Conservation (phyloP, 2,888 invertebrate genomes). For the Eupsilia transversa region DNA sequence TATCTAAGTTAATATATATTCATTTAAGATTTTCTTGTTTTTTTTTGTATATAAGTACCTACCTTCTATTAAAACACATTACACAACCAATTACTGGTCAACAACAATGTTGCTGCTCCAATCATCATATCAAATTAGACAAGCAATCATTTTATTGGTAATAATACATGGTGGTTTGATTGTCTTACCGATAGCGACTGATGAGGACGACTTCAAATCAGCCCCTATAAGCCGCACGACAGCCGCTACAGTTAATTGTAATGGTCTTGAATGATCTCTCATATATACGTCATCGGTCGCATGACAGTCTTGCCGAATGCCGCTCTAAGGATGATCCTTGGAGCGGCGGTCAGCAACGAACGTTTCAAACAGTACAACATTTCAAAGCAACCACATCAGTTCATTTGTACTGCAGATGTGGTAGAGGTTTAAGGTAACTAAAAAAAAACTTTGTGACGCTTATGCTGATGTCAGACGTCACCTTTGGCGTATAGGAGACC, state of each 20-base stretch:
- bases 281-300: neutral
- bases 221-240: neutral
- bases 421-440: neutral
- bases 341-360: neutral
- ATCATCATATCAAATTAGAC: conserved; percentile 35
- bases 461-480: neutral
- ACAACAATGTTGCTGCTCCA: conserved; percentile 18
- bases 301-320: neutral
- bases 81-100: neutral
- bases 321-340: neutral
- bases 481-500: neutral
- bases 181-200: neutral
- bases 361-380: too few relatives aligned
- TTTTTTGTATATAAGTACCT: neutral
- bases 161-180: conserved; percentile 49
- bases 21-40: neutral
- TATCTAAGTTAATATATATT: neutral
- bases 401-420: too few relatives aligned
- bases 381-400: too few relatives aligned
- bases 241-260: neutral
- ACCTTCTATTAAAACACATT: neutral
- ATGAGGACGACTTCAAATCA: neutral
- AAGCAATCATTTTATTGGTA: neutral
- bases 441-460: neutral
- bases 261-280: neutral